Evolutionary conservation across 2,888 invertebrate genomes (phyloP).

Genomic region (Melieria crassipennis): DNA sequence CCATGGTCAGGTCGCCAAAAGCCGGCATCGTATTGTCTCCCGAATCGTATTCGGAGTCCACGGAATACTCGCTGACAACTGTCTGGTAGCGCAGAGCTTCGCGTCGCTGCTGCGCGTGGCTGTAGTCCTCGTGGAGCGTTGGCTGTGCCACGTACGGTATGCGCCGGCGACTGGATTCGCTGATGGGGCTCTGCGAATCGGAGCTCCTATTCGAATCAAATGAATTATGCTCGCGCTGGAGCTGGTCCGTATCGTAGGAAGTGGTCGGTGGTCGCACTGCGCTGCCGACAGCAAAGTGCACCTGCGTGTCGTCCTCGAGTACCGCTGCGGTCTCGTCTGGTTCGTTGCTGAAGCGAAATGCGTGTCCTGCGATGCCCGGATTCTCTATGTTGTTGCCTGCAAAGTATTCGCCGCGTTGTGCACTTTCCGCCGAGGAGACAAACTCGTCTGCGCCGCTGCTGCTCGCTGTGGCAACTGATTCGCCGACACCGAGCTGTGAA

Average conservation of each 20-base stretch:
- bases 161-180: constrained; percentile 67
- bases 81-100: constrained; percentile 56
- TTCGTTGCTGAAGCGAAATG: constrained; percentile 2
- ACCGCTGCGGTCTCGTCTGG: constrained; percentile 27
- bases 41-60: constrained; percentile 66
- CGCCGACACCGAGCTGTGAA: constrained; percentile 20
- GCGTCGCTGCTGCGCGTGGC: constrained; percentile 62
- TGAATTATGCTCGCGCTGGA: constrained; percentile 42
- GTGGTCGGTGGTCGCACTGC: constrained; percentile 56
- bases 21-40: constrained; percentile 68
- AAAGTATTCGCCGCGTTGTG: constrained; percentile 44
- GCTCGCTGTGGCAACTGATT: constrained; percentile 44
- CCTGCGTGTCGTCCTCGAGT: constrained; percentile 39
- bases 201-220: constrained; percentile 48
- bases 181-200: constrained; percentile 53
- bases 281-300: constrained; percentile 62
- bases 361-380: constrained; percentile 45
- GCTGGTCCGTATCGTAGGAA: constrained; percentile 41
- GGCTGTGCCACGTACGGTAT: constrained; percentile 69
- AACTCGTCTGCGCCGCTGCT: constrained; percentile 50
- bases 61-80: constrained; percentile 66
- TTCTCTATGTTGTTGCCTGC: constrained; percentile 42
- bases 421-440: constrained; percentile 58
- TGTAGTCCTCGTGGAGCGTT: constrained; percentile 63
- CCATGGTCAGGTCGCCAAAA: constrained; percentile 65